Base-by-base conservation (phyloP, 2,113 vertebrate genomes). In the Callospermophilus lateralis region DNA sequence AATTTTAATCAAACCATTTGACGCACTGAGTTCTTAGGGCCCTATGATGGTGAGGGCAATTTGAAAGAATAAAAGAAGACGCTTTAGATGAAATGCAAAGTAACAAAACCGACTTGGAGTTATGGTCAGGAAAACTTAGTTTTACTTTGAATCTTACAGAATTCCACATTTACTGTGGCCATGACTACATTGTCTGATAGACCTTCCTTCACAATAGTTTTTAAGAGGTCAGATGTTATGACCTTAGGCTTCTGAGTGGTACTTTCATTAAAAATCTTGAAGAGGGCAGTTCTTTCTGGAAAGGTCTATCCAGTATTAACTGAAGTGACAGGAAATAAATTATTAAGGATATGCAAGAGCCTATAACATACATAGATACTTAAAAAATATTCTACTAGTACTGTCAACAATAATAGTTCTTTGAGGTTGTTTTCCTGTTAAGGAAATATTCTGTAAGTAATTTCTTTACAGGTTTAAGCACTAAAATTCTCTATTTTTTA, bases 1-100 rank as follows among this genome's bases (percentile, higher is more conserved):
- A 96, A 94, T 98, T 98, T 97, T 99, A 98, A 99, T 99, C 98
- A 99, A 98, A 97, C 96, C 90, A 24, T 98, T 98, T 95, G 93
- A 94, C 94, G 85, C 70, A 91, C 79, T 70, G 98, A 97, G 94
- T 97, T 97, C 97, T 97, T 97, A 97, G 89, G 61, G 94, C 85
- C n/a, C 85, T 95, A 0, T 13, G 97, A 96, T 92, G 90, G 96
- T 53, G 61, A 97, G 73, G 68, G 87, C 80, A 97, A 95, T 98
- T 97, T 98, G 93, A 98, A 97, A 97, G 97, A 97, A 97, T 89
- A 63, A 89, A 90, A 94, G 87, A 97, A 96, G 92, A 86, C 4
- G 2, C 65, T 87, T 48, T 79, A 97, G 78, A 94, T 96, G 85
- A 97, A 97, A 97, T 63, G 48, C 90, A 97, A 98, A 98, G 93